Conservation (phyloP, 2,113 vertebrate genomes). For the Leuciscus idus region DNA sequence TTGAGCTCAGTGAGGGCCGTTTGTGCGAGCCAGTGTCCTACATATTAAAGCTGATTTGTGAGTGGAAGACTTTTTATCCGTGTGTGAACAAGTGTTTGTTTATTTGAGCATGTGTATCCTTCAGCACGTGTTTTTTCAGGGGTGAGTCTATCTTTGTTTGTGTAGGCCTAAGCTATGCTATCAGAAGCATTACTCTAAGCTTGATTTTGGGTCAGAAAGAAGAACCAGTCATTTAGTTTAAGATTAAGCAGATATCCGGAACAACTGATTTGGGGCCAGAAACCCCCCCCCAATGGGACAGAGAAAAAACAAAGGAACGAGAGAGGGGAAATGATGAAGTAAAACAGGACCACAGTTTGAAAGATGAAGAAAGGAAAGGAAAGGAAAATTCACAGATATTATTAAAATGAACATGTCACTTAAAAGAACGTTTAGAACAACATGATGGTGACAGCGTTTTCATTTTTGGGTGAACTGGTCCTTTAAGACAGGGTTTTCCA, state of each 20-base stretch:
- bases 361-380: background rate
- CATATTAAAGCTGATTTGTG: conserved; percentile 26
- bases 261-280: background rate
- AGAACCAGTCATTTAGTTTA: background rate
- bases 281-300: background rate
- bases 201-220: background rate
- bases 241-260: conserved; percentile 29
- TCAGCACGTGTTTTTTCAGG: background rate
- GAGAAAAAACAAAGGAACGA: background rate
- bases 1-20: background rate
- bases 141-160: conserved; percentile 22
- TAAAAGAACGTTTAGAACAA: conserved; percentile 4
- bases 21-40: background rate
- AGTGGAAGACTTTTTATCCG: background rate
- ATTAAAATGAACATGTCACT: background rate
- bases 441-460: too few relatives aligned
- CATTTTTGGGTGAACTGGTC: background rate
- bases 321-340: background rate
- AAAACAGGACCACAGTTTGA: background rate
- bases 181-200: conserved; percentile 1
- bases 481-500: background rate
- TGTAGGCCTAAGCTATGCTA: background rate
- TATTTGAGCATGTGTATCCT: background rate
- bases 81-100: conserved; percentile 31
- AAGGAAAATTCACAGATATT: background rate